phyloP scores from a whole-genome alignment of 2,113 vertebrate genomes.

The Triplophysa tibetana region DNA sequence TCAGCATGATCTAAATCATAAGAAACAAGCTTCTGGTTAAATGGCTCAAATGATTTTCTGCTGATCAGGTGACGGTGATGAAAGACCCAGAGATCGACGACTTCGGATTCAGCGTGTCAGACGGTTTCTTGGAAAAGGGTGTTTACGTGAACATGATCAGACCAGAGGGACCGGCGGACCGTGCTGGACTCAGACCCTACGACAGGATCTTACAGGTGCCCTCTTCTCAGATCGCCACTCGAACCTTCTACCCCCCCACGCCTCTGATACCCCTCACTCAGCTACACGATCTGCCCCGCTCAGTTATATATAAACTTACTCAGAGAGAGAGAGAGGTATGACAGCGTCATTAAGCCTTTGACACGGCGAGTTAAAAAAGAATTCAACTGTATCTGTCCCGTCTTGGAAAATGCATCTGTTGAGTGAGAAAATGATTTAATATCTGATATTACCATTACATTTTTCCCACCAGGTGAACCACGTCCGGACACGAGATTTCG shows the following conservation, averaged over 20 bases:
- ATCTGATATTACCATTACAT: neutral
- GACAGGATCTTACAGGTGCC: conserved; percentile 95
- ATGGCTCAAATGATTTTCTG: neutral
- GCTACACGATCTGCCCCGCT: neutral
- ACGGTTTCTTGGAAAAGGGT: conserved; percentile 92
- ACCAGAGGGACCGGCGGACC: conserved; percentile 90
- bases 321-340: neutral
- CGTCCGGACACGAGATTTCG: conserved; percentile 88
- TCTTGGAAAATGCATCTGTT: neutral
- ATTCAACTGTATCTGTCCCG: neutral
- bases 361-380: conserved; percentile 7
- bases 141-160: conserved; percentile 96
- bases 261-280: too few species aligned
- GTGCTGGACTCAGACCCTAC: conserved; percentile 88
- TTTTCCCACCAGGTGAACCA: conserved; percentile 82
- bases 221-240: neutral
- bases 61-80: conserved; percentile 83
- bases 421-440: neutral
- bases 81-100: conserved; percentile 87
- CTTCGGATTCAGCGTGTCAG: conserved; percentile 96
- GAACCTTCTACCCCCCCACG: neutral
- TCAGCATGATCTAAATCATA: neutral
- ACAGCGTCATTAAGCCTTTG: neutral
- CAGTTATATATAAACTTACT: conserved; percentile 25
- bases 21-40: neutral